Evolutionary conservation across 2,888 invertebrate genomes (phyloP), one percentile per base, ranked within the genome.

Genomic region (Aspidiotus destructor): DNA sequence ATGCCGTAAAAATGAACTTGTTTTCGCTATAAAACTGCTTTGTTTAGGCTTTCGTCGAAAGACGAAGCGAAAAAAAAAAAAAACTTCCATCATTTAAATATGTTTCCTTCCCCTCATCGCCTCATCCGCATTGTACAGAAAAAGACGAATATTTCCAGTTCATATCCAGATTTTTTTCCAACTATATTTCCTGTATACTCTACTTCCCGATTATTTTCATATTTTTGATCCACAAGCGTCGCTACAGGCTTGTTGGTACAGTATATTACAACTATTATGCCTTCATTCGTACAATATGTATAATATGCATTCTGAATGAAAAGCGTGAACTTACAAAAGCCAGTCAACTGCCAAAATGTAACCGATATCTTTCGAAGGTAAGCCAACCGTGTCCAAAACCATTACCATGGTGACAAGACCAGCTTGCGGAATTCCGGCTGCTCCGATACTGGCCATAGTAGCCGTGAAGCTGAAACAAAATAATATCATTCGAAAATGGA

Each of bases 401-500:
- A 93, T 92, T 73, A 94, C 92, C 89, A 96, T 92, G 76, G 95
- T 96, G 62, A 95, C 91, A 74, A 96, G 84, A 55, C 95, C 95
- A 41, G 95, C 95, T 77, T 93, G 94, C 7, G 96, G 96, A 74
- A 98, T 93, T 60, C 96, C 95, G 10, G 97, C 96, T 16, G 97
- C 97, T 70, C 98, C 97, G 76, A 98, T 94, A 74, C 95, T 95
- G 1, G 97, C 97, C 68, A 95, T 88, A 1, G 97, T 98, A 28
- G 97, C 95, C 8, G 96, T 96, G 74, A 92, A 88, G 79, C 95
- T 95, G 77, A 58, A 77, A 75, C 69, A 60, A 71, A 70, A 70
- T 40, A 62, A 11, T 53, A 54, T 54, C 55, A 60, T 53, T 16
- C 55, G 17, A n/a, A n/a, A 52, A 57, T 69, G 60, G 62, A 9